Conservation (phyloP, 2,113 vertebrate genomes). For the Anhinga anhinga region DNA sequence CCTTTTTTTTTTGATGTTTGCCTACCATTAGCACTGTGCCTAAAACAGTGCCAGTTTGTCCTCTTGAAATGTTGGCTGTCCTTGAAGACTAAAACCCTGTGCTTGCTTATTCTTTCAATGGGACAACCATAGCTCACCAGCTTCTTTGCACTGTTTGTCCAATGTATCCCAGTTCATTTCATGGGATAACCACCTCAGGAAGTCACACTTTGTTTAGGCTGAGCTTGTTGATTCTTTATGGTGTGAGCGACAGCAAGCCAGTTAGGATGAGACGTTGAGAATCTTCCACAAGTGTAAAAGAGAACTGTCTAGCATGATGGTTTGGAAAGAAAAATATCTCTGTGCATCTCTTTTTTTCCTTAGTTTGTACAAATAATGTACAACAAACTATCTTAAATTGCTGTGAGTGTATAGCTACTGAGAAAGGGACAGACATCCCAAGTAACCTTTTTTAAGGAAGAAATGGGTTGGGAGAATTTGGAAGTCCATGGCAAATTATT, state of each 20-base stretch:
- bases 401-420: background rate
- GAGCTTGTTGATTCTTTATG: background rate
- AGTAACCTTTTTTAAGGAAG: background rate
- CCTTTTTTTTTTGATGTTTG: background rate
- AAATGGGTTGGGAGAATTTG: background rate
- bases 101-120: background rate
- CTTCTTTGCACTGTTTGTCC: background rate
- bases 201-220: background rate
- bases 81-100: background rate
- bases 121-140: background rate
- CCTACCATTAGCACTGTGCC: background rate
- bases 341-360: background rate
- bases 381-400: background rate
- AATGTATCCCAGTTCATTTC: background rate
- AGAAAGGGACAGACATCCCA: background rate
- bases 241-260: background rate
- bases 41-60: background rate
- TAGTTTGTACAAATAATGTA: background rate
- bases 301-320: background rate
- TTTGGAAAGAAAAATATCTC: background rate
- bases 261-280: background rate
- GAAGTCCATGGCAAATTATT: background rate
- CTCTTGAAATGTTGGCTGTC: background rate
- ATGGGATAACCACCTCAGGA: background rate
- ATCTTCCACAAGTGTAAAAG: background rate